Base-by-base conservation (phyloP, 1,140 invertebrate species). In the Belonocnema kinseyi region DNA sequence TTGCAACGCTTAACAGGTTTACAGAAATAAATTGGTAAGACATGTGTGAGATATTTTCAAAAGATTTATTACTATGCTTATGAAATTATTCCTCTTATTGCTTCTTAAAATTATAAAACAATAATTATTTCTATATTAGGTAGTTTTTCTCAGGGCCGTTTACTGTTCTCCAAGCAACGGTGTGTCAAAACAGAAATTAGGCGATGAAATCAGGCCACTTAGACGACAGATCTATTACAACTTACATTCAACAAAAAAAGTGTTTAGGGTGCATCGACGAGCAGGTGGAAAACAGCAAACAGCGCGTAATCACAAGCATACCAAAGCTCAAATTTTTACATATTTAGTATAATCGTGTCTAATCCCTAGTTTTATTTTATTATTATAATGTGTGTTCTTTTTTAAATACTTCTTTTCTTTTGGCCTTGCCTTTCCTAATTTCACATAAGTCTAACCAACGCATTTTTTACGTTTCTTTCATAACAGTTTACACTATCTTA, bases 41-140 rank as follows among this genome's bases (percentile, higher is more conserved):
- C 83, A 84, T 86, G 74, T 87, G 85, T 83, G 88, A 88, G 82
- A 82, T 85, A 88, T 79, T 88, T 89, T 88, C 82, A 87, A 89
- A 86, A 89, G 88, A 89, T 89, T 89, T 89, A 89, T 89, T 89
- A 89, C 61, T 66, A 66, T 66, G 61, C 61, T 86, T 88, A 88
- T 75, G 87, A 89, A 89, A 87, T 87, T 88, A 89, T 88, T 86
- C 86, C 85, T 89, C 88, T 88, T 88, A 88, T 89, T 88, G 87
- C 87, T 88, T 80, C 86, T 86, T 88, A 88, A 88, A 86, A 85
- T 88, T 87, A 87, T 86, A 84, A 89, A 89, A 88, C 87, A 88
- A 88, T 88, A 83, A 80, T 73, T 81, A 40, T 66, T 66, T 66
- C 61, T 66, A 66, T 66, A 66, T 66, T 66, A 66, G 61, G 40